phyloP scores from a whole-genome alignment of 1,140 invertebrate species.

The Leptinotarsa lineolata region DNA sequence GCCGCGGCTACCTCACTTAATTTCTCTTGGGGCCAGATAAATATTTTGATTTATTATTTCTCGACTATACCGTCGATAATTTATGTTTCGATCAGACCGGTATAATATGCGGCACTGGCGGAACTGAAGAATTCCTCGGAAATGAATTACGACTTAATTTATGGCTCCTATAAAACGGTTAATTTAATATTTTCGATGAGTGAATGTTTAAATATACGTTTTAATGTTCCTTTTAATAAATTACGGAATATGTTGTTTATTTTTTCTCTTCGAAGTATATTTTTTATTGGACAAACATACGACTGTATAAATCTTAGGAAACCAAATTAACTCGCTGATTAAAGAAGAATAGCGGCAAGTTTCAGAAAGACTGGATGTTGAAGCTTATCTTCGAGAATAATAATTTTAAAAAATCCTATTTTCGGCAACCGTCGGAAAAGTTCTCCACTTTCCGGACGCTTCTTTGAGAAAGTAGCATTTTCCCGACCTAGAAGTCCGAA shows the following conservation, averaged over 20 bases:
- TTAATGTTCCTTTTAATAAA: background rate
- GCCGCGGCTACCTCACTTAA: conserved; percentile 6
- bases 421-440: too few species aligned
- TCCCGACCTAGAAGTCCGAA: too few species aligned
- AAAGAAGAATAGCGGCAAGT: too few species aligned
- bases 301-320: too few species aligned
- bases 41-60: conserved; percentile 20
- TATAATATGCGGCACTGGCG: conserved; percentile 15
- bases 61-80: conserved; percentile 6
- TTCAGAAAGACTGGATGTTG: too few species aligned
- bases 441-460: too few species aligned
- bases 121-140: conserved; percentile 11
- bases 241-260: background rate
- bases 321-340: too few species aligned
- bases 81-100: conserved; percentile 12
- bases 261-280: background rate
- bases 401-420: too few species aligned
- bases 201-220: conserved; percentile 1
- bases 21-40: conserved; percentile 19
- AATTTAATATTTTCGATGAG: conserved; percentile 20
- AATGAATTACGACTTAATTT: conserved; percentile 11
- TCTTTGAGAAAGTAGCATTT: too few species aligned
- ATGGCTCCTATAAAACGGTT: conserved; percentile 16
- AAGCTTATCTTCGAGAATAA: too few species aligned
- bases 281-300: too few species aligned